Evolutionary conservation across 2,113 vertebrate species (phyloP).

Genomic region (Salvelinus namaycush): DNA sequence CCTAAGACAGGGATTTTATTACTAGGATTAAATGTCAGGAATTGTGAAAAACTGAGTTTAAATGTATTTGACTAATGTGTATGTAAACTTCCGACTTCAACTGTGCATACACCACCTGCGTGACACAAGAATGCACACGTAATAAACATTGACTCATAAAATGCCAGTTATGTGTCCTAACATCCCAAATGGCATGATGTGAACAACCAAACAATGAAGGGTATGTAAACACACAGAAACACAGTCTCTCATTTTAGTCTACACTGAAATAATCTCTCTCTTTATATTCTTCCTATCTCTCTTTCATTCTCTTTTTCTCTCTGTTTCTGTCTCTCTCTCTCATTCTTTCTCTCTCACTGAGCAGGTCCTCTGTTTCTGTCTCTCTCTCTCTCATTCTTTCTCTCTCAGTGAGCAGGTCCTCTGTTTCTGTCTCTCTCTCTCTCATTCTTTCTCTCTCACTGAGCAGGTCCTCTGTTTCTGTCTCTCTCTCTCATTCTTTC

Average conservation of each 20-base stretch:
- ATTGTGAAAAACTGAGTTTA: no score
- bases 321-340: slow-evolving; percentile 47
- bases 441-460: slow-evolving; percentile 22
- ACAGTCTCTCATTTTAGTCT: not conserved
- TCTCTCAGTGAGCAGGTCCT: no score
- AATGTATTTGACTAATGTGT: no score
- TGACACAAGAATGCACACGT: slow-evolving; percentile 1
- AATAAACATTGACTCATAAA: no score
- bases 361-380: no score
- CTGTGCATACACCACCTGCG: not conserved
- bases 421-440: not conserved
- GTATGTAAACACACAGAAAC: not conserved
- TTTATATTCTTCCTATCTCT: slow-evolving; percentile 3
- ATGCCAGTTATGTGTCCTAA: slow-evolving; percentile 4
- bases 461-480: slow-evolving; percentile 20
- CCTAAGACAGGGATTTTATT: no score
- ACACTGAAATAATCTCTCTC: no score
- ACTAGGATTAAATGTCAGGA: no score
- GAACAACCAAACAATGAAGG: not conserved
- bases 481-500: slow-evolving; percentile 10
- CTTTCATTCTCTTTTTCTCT: slow-evolving; percentile 10
- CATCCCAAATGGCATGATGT: slow-evolving; percentile 11
- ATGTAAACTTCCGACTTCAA: no score
- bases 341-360: no score
- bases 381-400: no score